Conservation (phyloP, 1,140 invertebrate species). For the Neuroterus valhalla region DNA sequence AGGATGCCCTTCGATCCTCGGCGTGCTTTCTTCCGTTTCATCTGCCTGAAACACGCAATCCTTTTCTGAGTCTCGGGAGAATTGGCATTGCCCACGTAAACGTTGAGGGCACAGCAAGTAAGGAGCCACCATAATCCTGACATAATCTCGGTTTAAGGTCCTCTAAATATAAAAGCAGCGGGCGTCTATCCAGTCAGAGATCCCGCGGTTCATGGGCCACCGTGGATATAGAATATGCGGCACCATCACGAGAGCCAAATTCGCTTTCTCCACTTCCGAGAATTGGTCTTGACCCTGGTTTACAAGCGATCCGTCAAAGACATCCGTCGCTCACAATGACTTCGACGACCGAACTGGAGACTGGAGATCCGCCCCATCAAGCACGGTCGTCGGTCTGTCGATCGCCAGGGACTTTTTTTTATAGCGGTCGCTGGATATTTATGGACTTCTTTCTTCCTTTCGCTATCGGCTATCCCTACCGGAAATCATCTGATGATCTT, state of each 20-base stretch:
- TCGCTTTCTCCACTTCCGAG: conserved; percentile 58
- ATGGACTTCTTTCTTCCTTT: conserved; percentile 33
- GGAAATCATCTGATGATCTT: conserved; percentile 12
- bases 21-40: conserved; percentile 12
- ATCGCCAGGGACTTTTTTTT: conserved; percentile 45
- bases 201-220: conserved; percentile 39
- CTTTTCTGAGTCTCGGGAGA: background rate
- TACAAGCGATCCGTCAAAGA: conserved; percentile 63
- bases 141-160: conserved; percentile 26
- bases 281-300: conserved; percentile 49
- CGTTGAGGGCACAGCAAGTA: conserved; percentile 4
- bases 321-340: conserved; percentile 55
- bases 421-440: conserved; percentile 49
- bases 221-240: background rate
- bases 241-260: conserved; percentile 45
- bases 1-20: conserved; percentile 3
- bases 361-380: conserved; percentile 51
- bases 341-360: conserved; percentile 33
- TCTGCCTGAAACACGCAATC: conserved; percentile 28
- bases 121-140: conserved; percentile 27
- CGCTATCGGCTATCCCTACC: background rate
- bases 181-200: background rate
- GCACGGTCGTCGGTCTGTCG: conserved; percentile 42
- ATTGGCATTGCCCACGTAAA: background rate
- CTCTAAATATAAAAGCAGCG: conserved; percentile 25